Percentiles rank a stretch among this genome's conserved stretches.
phyloP scores from a whole-genome alignment of 2,797 vertebrate genomes.

The Columba guinea region DNA sequence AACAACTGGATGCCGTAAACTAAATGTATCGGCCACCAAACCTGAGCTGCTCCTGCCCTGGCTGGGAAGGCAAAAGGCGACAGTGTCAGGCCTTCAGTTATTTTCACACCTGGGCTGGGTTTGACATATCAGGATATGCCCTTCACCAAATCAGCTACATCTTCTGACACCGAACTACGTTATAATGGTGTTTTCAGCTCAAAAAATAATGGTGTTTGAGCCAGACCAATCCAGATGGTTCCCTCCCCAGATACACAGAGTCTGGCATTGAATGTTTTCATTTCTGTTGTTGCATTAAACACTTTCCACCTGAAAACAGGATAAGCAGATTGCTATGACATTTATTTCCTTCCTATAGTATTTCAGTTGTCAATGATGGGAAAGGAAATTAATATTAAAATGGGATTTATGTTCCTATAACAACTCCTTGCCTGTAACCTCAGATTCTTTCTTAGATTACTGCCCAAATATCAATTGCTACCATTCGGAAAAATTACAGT shows the following conservation, averaged over 20 bases:
- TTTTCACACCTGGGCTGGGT: neutral
- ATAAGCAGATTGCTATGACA: neutral
- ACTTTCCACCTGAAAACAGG: neutral
- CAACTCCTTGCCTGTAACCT: neutral
- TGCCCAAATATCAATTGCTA: neutral
- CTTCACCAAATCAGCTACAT: neutral
- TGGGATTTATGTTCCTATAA: neutral
- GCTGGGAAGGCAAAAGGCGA: neutral
- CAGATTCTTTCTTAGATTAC: neutral
- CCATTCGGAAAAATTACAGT: neutral
- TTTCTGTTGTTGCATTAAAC: neutral
- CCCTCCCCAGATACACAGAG: neutral
- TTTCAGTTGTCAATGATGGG: neutral
- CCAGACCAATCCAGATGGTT: neutral
- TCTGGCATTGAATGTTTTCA: neutral
- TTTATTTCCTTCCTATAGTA: neutral
- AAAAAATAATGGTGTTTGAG: neutral
- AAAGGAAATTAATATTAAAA: neutral
- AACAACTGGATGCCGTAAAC: neutral
- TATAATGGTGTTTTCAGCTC: neutral
- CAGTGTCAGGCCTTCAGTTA: neutral
- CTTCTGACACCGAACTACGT: neutral
- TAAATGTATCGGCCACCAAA: rapidly evolving
- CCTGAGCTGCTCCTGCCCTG: neutral
- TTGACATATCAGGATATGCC: neutral